These are phyloP conservation scores for Trimorus sp. DNA, from an alignment of 2,888 invertebrate species.

Conservation along the genomic window DNA sequence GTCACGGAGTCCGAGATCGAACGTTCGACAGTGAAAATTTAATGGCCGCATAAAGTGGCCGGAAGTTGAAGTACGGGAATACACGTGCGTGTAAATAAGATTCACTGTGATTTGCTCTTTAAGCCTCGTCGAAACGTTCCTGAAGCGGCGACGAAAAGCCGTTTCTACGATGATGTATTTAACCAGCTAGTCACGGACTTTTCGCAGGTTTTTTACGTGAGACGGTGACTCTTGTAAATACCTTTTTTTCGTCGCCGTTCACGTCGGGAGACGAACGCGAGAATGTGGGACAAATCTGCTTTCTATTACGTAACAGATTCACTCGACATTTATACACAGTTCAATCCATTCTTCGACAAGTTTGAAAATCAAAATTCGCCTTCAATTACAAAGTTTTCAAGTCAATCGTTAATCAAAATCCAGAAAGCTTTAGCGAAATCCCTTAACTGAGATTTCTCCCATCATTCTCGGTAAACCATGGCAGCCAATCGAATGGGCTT, in stretches of 20 bases:
- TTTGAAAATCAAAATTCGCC: no score
- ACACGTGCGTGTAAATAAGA: constrained; percentile 69
- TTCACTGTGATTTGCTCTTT: constrained; percentile 71
- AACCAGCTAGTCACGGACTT: constrained; percentile 68
- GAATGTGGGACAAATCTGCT: not conserved
- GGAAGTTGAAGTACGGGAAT: constrained; percentile 34
- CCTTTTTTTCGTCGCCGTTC: constrained; percentile 55
- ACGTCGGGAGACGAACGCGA: constrained; percentile 21
- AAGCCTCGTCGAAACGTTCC: constrained; percentile 69
- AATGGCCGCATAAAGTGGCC: constrained; percentile 19
- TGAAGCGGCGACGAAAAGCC: constrained; percentile 62
- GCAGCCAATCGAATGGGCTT: constrained; percentile 45
- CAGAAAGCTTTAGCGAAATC: not conserved
- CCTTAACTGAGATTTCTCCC: constrained; percentile 32
- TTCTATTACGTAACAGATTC: not conserved
- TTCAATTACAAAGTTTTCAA: no score
- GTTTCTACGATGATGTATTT: constrained; percentile 65
- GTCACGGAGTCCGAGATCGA: constrained; percentile 14
- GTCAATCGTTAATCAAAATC: no score
- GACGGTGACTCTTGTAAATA: constrained; percentile 65
- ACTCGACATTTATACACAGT: no score
- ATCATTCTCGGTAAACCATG: constrained; percentile 20
- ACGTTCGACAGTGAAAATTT: constrained; percentile 41
- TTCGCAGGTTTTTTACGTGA: constrained; percentile 65
- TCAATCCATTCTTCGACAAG: no score